Percentiles rank a stretch among this genome's conserved stretches.
Evolutionary conservation across 2,797 vertebrate species (phyloP).

Genomic region (Triplophysa bombifrons): DNA sequence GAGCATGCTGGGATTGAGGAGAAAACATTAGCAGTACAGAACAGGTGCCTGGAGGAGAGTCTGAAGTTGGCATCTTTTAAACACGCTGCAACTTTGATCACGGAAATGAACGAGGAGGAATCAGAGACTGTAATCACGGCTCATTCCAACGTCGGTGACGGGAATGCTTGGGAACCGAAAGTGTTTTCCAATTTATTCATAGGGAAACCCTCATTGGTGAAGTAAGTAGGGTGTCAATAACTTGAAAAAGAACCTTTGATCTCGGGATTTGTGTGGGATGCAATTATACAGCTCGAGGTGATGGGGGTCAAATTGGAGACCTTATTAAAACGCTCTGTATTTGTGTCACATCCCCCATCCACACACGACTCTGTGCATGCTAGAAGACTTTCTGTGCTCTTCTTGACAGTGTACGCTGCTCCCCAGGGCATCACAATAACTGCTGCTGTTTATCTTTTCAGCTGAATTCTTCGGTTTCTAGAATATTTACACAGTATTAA

Average conservation of each 20-base stretch:
- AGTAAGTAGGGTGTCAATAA: slow-evolving; percentile 36
- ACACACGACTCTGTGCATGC: not conserved
- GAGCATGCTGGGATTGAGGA: slow-evolving; percentile 43
- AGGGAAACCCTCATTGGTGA: slow-evolving; percentile 16
- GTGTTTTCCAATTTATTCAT: slow-evolving; percentile 39
- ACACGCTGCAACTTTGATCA: slow-evolving; percentile 74
- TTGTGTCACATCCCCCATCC: not conserved
- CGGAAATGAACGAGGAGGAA: slow-evolving; percentile 61
- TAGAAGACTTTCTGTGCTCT: slow-evolving; percentile 1
- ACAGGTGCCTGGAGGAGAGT: slow-evolving; percentile 62
- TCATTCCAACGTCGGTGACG: not conserved
- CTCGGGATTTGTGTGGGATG: slow-evolving; percentile 42
- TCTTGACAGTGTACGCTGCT: not conserved
- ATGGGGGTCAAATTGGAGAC: slow-evolving; percentile 40
- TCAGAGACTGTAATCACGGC: slow-evolving; percentile 53
- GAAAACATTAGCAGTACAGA: slow-evolving; percentile 38
- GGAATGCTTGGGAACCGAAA: slow-evolving; percentile 30
- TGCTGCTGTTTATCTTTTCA: slow-evolving; percentile 2
- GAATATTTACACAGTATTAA: not conserved
- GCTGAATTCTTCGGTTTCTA: not conserved
- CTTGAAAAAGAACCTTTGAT: slow-evolving; percentile 47
- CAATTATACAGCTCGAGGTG: slow-evolving; percentile 36
- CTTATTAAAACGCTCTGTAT: slow-evolving; percentile 36
- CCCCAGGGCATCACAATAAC: not conserved
- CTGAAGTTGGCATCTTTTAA: slow-evolving; percentile 63